Evolutionary conservation across 2,113 vertebrate species (phyloP).

Genomic region (Semicossyphus pulcher): DNA sequence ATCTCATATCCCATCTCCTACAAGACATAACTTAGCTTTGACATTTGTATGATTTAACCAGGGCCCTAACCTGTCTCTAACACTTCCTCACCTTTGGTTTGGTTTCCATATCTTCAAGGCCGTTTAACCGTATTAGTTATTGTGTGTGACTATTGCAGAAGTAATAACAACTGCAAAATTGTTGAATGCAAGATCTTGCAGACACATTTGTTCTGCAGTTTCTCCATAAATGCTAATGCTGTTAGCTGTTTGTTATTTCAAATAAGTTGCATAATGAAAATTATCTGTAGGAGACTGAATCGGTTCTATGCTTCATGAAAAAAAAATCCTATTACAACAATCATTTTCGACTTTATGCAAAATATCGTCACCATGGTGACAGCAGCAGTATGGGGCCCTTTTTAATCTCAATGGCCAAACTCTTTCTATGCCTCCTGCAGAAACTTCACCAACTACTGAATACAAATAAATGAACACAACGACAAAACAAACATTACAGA

Average conservation of each 20-base stretch:
- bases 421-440: conserved; percentile 58
- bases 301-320: too few relatives aligned
- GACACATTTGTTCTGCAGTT: neutral
- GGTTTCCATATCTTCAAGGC: neutral
- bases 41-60: too few relatives aligned
- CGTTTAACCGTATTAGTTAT: neutral
- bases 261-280: neutral
- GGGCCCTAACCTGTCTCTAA: too few relatives aligned
- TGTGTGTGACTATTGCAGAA: neutral
- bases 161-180: neutral
- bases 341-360: neutral
- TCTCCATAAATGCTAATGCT: neutral
- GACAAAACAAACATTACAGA: conserved; percentile 48
- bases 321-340: neutral
- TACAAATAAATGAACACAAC: conserved; percentile 61
- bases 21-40: too few relatives aligned
- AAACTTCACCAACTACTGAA: conserved; percentile 51
- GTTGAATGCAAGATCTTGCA: neutral
- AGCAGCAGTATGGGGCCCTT: neutral
- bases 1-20: too few relatives aligned
- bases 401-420: conserved; percentile 53
- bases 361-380: neutral
- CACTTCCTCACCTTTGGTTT: neutral
- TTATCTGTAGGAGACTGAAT: conserved; percentile 4
- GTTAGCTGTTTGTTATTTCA: neutral